Evolutionary conservation across 2,888 invertebrate genomes (phyloP), one percentile per base, ranked within the genome.

Genomic region (Chelonus formosanus): DNA sequence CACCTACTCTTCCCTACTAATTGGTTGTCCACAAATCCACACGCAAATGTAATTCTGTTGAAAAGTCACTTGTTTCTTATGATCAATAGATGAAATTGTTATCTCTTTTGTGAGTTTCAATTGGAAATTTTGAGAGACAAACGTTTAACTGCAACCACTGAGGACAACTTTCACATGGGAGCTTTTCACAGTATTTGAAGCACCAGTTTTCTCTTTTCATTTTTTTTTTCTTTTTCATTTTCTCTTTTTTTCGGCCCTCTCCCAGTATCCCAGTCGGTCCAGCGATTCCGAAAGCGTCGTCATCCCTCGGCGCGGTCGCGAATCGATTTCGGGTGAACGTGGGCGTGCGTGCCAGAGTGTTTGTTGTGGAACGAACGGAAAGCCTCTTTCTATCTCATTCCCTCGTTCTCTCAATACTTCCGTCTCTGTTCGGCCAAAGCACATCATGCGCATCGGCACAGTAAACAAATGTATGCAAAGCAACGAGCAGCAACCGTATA

Each of bases 281-380:
- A 67, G 67, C 62, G 54, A 67, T 67, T 62, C 58, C 58, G 40
- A 67, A 62, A 67, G 58, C 67, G 53, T 62, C 62, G 57, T 67
- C 67, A 53, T 58, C 32, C 53, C 54, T 36, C 57, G 35, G 57
- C 52, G 67, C 67, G 57, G 67, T 53, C 62, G 57, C 62, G 67
- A 67, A 67, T 67, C 67, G 67, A 67, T 67, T 67, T 62, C 62
- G 67, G 67, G 67, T 67, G 62, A 67, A 57, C 62, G 62, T 67
- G 67, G 62, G 67, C 62, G 67, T 67, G 67, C 67, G 67, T 67
- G 62, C 67, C 67, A 67, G 67, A 67, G 62, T 67, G 67, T 67
- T 67, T 67, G 67, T 67, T 67, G 58, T 67, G 62, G 58, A 67
- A 44, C 52, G 40, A 67, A 58, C 62, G 53, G 53, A 57, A 58